phyloP scores from a whole-genome alignment of 2,888 invertebrate species.

The Caenorhabditis zanzibari region DNA sequence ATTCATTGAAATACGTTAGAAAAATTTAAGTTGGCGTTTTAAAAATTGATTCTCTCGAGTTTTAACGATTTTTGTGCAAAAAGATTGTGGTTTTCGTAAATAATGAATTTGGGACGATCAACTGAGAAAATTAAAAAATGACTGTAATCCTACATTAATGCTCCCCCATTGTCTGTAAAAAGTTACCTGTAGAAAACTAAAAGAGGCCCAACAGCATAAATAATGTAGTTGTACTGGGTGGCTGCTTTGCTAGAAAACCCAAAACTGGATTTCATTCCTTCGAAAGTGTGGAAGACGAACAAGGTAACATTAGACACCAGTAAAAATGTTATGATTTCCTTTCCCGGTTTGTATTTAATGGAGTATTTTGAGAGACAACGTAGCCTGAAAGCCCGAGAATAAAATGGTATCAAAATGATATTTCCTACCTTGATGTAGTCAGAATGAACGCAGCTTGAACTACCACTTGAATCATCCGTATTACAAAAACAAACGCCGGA shows the following conservation, averaged over 20 bases:
- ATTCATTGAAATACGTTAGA: too few species aligned
- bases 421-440: slow-evolving; percentile 70
- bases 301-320: slow-evolving; percentile 81
- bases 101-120: too few species aligned
- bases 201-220: slow-evolving; percentile 80
- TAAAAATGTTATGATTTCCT: slow-evolving; percentile 82
- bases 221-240: slow-evolving; percentile 76
- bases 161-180: too few species aligned
- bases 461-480: slow-evolving; percentile 81
- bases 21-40: too few species aligned
- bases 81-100: too few species aligned
- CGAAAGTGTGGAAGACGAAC: slow-evolving; percentile 79
- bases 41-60: too few species aligned
- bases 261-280: slow-evolving; percentile 78
- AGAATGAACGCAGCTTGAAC: slow-evolving; percentile 82
- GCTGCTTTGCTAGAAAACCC: slow-evolving; percentile 69
- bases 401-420: not conserved
- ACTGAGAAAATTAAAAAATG: too few species aligned
- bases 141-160: too few species aligned
- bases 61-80: too few species aligned
- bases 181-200: slow-evolving; percentile 81
- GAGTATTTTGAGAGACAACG: slow-evolving; percentile 68
- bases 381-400: slow-evolving; percentile 50
- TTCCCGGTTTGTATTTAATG: slow-evolving; percentile 78
- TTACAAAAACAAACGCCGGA: slow-evolving; percentile 76